Evolutionary conservation across 2,113 vertebrate genomes (phyloP).

Genomic region (Protobothrops mucrosquamatus): DNA sequence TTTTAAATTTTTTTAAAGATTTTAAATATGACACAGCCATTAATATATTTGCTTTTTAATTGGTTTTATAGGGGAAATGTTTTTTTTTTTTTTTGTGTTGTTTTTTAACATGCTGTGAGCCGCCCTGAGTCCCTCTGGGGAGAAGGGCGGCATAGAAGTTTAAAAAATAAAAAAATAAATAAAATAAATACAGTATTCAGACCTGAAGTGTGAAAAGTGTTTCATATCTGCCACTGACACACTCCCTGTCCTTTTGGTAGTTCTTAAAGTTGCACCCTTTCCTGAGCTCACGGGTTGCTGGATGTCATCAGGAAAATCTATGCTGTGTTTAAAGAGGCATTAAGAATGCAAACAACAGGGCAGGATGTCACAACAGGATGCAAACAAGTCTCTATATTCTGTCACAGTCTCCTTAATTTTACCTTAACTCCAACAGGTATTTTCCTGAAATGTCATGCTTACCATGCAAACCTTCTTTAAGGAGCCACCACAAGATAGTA

Average conservation of each 20-base stretch:
- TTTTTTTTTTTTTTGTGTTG: no score
- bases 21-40: no score
- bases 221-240: background rate
- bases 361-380: background rate
- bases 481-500: no score
- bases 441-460: background rate
- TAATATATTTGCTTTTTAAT: no score
- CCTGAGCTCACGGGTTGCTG: background rate
- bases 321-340: background rate
- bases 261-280: background rate
- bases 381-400: background rate
- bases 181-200: background rate
- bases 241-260: background rate
- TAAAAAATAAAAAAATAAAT: no score
- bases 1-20: no score
- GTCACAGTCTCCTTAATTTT: background rate
- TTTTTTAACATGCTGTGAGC: no score
- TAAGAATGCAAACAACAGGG: background rate
- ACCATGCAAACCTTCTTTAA: background rate
- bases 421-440: background rate
- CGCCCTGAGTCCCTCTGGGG: no score
- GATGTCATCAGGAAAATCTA: background rate
- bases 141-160: no score
- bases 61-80: no score
- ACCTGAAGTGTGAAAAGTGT: background rate